Base-by-base conservation (phyloP, 1,140 invertebrate species). In the Drosophila teissieri region DNA sequence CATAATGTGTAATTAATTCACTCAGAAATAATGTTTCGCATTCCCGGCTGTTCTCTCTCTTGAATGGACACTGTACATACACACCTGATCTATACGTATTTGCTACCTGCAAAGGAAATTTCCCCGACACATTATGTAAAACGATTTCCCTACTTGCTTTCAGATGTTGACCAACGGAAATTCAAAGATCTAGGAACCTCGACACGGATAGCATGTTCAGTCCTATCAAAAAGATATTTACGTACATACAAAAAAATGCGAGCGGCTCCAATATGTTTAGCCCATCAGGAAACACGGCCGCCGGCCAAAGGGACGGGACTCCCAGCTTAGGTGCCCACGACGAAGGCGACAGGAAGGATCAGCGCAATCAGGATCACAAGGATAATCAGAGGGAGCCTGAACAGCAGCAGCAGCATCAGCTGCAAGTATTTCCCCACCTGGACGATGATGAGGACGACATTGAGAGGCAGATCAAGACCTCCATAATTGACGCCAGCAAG, bases 231-330 rank as follows among this genome's bases (percentile, higher is more conserved):
- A 92, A 91, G 46, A 91, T 92, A 42, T 86, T 92, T 46, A 92
- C 86, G 48, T 92, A 91, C 58, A 91, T 92, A 77, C 91, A 92
- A 73, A 92, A 92, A 73, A 92, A 92, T 92, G 91, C 91, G 36
- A 92, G 69, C 75, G 73, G 80, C 44, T 79, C 78, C 8, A 83
- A 73, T 14, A 80, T 92, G 75, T 92, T 92, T 64, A 85, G 91
- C 48, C 63, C 62, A 55, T 51, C 64, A 63, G 56, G 57, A 44
- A 61, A 44, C 45, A 44, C 45, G n/a, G 3, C 36, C 48, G 51
- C 45, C 34, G 55, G 22, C n/a, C 15, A 53, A 45, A 5, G n/a
- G 42, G 55, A 45, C 19, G 40, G 39, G 15, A 31, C 44, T 11
- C 7, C 17, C 53, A 52, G 24, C n/a, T 17, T 70, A 54, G 74